Evolutionary conservation across 2,797 vertebrate species (phyloP).

Genomic region (Sebastes trivittatus): DNA sequence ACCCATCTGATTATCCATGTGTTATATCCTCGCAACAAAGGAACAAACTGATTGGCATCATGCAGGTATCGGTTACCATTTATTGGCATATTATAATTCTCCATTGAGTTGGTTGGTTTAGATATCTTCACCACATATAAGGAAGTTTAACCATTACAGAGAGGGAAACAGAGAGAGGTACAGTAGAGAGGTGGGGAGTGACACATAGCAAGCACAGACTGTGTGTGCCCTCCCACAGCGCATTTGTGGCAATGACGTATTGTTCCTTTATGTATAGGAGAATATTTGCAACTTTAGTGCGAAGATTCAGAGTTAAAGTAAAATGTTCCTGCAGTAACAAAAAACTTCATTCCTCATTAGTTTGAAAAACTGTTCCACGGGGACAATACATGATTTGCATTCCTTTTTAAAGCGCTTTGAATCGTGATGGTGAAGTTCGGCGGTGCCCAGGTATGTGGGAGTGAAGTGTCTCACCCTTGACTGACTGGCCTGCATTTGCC

Average conservation of each 20-base stretch:
- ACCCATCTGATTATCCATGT: background rate
- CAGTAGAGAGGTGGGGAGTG: background rate
- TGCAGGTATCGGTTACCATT: background rate
- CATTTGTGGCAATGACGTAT: slow-evolving; percentile 3
- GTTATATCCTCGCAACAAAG: background rate
- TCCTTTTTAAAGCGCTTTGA: slow-evolving; percentile 5
- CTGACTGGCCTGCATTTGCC: slow-evolving; percentile 48
- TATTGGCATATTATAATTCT: background rate
- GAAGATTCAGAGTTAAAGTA: background rate
- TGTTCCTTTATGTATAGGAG: background rate
- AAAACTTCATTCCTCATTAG: background rate
- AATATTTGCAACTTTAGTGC: slow-evolving; percentile 10
- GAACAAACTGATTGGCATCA: background rate
- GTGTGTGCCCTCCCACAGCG: background rate
- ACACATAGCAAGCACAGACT: slow-evolving; percentile 31
- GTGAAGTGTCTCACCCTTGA: slow-evolving; percentile 57
- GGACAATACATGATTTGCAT: background rate
- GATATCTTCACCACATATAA: background rate
- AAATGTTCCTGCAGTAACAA: background rate
- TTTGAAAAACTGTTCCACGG: background rate
- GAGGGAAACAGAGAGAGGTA: background rate
- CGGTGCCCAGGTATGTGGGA: slow-evolving; percentile 47
- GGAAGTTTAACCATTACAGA: background rate
- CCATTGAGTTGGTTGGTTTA: background rate
- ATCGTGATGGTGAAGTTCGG: slow-evolving; percentile 52